Conservation (phyloP, 2,888 invertebrate genomes). For the Tipula vernalis region DNA sequence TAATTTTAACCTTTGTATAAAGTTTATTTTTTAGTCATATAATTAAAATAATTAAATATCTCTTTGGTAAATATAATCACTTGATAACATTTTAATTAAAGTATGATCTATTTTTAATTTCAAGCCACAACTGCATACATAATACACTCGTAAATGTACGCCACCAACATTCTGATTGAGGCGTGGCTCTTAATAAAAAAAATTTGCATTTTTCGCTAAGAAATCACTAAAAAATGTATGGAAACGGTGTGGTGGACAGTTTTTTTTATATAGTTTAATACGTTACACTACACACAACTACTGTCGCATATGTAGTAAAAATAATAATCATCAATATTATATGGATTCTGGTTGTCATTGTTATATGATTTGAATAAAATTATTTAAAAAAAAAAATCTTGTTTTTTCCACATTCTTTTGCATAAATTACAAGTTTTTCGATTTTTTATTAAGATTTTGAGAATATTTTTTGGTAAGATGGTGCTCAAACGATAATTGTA, state of each 20-base stretch:
- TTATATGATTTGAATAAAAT: background rate
- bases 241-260: background rate
- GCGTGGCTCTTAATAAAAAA: background rate
- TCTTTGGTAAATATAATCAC: background rate
- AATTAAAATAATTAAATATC: background rate
- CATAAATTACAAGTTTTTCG: background rate
- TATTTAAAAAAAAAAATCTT: background rate
- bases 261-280: background rate
- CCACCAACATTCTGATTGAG: background rate
- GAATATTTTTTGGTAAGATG: background rate
- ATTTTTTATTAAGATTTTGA: background rate
- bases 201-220: background rate
- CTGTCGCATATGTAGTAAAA: background rate
- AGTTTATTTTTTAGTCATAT: background rate
- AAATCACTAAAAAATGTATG: background rate
- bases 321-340: background rate
- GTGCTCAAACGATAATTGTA: background rate
- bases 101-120: background rate
- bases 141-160: background rate
- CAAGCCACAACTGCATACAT: background rate
- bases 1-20: background rate
- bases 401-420: constrained; percentile 4
- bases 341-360: background rate
- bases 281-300: background rate
- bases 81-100: background rate